Conservation (phyloP, 2,888 invertebrate genomes). For the Apomyelois bistriatella region DNA sequence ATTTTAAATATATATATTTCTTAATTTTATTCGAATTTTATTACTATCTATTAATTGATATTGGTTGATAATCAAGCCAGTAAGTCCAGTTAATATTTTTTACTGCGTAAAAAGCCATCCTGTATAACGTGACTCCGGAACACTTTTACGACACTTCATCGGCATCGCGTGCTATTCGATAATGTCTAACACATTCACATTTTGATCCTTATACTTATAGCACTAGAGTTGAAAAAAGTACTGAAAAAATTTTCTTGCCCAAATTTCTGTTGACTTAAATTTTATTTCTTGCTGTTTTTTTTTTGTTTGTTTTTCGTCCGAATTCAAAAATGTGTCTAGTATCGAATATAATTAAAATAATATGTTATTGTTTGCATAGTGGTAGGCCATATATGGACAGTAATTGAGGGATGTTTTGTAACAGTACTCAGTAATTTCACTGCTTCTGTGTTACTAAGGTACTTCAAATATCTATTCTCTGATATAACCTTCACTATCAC, state of each 20-base stretch:
- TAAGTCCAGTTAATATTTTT: not conserved
- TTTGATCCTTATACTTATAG: not conserved
- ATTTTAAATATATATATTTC: no score
- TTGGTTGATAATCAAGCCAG: no score
- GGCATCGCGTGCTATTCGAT: not conserved
- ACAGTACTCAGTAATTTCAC: no score
- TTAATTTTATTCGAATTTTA: no score
- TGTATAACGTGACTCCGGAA: slow-evolving; percentile 8
- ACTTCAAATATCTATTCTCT: no score
- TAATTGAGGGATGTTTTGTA: no score
- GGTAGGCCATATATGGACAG: no score
- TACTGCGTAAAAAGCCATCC: not conserved
- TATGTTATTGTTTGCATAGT: no score
- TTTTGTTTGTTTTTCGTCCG: slow-evolving; percentile 1
- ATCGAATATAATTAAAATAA: no score
- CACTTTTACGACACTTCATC: slow-evolving; percentile 13
- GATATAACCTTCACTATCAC: no score
- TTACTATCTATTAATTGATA: no score
- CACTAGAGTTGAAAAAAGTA: not conserved
- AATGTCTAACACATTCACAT: not conserved
- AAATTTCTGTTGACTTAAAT: not conserved
- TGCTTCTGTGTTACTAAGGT: no score
- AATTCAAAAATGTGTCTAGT: not conserved
- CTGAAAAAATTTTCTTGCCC: not conserved
- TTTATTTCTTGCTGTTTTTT: not conserved